Conservation (phyloP, 2,797 vertebrate genomes). For the Astyanax mexicanus region DNA sequence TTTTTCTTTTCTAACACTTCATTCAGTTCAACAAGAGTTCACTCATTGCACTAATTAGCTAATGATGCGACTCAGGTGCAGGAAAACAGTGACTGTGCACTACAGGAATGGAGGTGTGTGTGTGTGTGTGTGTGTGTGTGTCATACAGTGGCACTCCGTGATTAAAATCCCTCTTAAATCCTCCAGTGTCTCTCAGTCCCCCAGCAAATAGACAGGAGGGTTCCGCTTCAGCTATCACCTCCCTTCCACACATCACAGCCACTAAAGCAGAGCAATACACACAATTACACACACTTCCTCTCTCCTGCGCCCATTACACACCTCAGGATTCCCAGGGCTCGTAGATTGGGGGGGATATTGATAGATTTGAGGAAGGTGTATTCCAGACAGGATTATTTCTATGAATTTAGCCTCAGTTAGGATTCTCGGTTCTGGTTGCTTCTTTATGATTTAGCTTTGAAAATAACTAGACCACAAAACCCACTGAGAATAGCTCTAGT, state of each 20-base stretch:
- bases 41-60: not conserved
- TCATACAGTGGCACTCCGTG: not conserved
- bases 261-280: not conserved
- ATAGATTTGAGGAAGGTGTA: not conserved
- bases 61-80: not conserved
- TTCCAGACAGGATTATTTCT: not conserved
- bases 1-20: not conserved
- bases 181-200: conserved; percentile 41
- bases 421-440: not conserved
- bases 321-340: not conserved
- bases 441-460: not conserved
- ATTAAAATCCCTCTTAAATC: conserved; percentile 43
- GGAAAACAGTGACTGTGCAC: not conserved
- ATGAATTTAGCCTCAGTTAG: not conserved
- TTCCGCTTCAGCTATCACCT: not conserved
- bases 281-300: not conserved
- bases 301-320: not conserved
- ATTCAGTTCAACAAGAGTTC: not conserved
- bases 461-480: not conserved
- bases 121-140: conserved; percentile 1
- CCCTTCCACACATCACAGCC: not conserved
- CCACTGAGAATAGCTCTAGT: too few relatives aligned
- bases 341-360: not conserved
- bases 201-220: not conserved
- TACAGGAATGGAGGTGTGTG: not conserved